Evolutionary conservation across 2,888 invertebrate species (phyloP).

Genomic region (Phalera bucephala): DNA sequence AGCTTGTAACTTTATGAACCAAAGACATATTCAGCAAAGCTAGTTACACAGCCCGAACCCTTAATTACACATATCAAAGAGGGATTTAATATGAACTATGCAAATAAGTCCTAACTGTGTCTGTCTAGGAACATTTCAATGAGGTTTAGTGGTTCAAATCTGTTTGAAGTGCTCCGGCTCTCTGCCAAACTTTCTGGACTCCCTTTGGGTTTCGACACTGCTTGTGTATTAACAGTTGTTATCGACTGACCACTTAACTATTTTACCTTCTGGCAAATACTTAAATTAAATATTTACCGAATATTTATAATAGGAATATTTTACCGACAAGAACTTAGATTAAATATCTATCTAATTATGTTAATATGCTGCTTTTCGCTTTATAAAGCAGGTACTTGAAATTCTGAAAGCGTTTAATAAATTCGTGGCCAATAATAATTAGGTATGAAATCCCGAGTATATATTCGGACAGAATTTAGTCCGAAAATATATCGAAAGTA

Average conservation of each 20-base stretch:
- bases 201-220: conserved; percentile 16
- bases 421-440: background rate
- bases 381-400: no score
- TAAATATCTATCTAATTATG: background rate
- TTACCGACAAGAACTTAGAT: background rate
- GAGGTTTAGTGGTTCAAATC: conserved; percentile 27
- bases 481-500: no score
- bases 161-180: conserved; percentile 25
- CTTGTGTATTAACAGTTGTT: background rate
- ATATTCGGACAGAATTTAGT: no score
- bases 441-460: no score
- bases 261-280: background rate
- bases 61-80: conserved; percentile 4
- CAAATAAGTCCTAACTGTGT: no score
- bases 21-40: no score
- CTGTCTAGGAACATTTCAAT: conserved; percentile 25
- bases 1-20: no score
- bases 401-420: background rate
- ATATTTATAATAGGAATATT: background rate
- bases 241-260: conserved; percentile 1
- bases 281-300: background rate
- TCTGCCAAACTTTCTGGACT: conserved; percentile 34
- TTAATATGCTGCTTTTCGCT: background rate
- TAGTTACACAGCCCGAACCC: no score
- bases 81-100: no score